Evolutionary conservation across 2,888 invertebrate species (phyloP), one percentile per base, ranked within the genome.

Genomic region (Alsophila aescularia): DNA sequence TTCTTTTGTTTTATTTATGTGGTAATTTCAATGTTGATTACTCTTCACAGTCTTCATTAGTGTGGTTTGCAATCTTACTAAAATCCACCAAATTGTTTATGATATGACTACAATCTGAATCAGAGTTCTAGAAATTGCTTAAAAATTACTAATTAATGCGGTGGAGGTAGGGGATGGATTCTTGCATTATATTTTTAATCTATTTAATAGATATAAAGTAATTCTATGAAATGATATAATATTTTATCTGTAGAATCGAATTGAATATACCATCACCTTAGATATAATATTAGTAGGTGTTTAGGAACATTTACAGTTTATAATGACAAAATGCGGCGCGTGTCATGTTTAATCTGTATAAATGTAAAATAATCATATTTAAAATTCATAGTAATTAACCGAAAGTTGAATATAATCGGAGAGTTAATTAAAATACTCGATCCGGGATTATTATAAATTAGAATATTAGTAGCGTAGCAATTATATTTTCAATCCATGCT

Each of bases 401-500:
- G 34, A 52, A 50, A 45, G 12, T 36, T 53, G 51, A 48, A 27
- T 42, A 41, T 36, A 32, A 29, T 56, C 50, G 56, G 60, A 57
- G 54, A 56, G 52, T 45, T 49, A 39, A 21, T 44, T 29, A 15
- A 39, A 34, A 47, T 39, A 52, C 40, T 52, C 40, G 12, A 18
- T 39, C 54, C 44, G 45, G 41, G 29, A 42, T 31, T 45, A 45
- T 45, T 43, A 32, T 41, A 42, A 21, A 37, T 43, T 57, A 48
- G 42, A 32, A 35, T 42, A 31, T 57, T 60, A 61, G 72, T 68
- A 74, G 67, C 79, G 79, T 84, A 85, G 79, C 73, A 75, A 62
- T 74, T 75, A 73, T 75, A 68, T 75, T 76, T 76, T 77, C 75
- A 80, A 72, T 85, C 81, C 84, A 84, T 89, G 86, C 81, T 80